phyloP scores from a whole-genome alignment of 2,113 vertebrate species.

The Camelus bactrianus region DNA sequence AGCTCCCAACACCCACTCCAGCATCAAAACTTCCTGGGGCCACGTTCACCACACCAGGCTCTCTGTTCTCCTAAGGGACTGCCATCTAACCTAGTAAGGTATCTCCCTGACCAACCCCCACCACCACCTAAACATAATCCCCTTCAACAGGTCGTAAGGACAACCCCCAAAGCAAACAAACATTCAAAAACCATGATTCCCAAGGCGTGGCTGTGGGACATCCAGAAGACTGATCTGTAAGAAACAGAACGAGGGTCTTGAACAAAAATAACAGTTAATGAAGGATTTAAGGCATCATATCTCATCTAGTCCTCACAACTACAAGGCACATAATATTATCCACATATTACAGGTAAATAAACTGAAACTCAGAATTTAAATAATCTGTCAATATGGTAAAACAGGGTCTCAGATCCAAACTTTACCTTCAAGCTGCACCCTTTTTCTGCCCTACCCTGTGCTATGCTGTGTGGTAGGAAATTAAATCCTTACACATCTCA shows the following conservation, averaged over 20 bases:
- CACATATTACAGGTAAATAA: neutral
- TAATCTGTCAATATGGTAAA: neutral
- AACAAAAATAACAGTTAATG: neutral
- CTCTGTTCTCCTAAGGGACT: neutral
- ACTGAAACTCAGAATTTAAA: neutral
- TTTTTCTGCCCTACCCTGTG: neutral
- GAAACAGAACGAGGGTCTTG: neutral
- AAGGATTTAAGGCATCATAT: neutral
- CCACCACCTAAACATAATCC: neutral
- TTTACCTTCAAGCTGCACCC: neutral
- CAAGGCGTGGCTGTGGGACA: rapidly evolving
- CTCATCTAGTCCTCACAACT: neutral
- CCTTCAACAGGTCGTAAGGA: neutral
- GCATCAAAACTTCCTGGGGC: neutral
- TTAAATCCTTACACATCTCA: neutral
- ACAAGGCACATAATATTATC: neutral
- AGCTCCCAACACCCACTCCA: neutral
- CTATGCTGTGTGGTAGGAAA: neutral
- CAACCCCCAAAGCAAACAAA: neutral
- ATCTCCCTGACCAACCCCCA: neutral
- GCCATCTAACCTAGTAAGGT: neutral
- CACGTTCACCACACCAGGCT: neutral
- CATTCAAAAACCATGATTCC: neutral
- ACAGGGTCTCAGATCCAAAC: neutral
- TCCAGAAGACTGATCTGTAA: neutral